Conservation (phyloP, 2,113 vertebrate genomes). For the Sterna hirundo region DNA sequence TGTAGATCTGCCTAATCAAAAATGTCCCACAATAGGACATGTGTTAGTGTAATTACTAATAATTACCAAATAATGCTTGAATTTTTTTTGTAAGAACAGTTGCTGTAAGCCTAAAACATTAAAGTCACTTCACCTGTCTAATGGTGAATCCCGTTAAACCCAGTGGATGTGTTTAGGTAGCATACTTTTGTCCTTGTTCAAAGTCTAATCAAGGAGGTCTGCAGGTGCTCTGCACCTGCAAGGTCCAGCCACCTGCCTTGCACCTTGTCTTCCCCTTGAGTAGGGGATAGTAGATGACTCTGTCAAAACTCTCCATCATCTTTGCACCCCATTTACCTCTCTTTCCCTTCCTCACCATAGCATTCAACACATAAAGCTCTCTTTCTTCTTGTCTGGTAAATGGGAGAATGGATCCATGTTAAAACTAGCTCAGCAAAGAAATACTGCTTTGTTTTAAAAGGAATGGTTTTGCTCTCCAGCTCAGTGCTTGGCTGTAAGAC, state of each 20-base stretch:
- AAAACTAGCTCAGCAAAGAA: not conserved
- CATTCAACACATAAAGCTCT: not conserved
- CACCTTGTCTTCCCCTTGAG: not conserved
- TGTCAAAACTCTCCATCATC: not conserved
- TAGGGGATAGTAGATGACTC: not conserved
- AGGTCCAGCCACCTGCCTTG: not conserved
- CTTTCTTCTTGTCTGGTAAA: not conserved
- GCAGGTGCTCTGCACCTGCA: not conserved
- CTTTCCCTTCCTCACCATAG: not conserved
- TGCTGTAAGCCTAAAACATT: not conserved
- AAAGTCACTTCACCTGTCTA: not conserved
- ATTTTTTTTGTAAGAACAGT: not conserved
- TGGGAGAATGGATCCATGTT: not conserved
- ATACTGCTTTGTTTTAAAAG: not conserved
- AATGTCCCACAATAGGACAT: rapidly evolving
- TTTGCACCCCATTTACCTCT: not conserved
- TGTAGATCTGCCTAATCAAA: not conserved
- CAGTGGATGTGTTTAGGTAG: not conserved
- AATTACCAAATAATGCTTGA: not conserved
- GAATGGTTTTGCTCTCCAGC: not conserved
- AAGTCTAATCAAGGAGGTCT: not conserved
- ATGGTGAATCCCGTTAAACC: not conserved
- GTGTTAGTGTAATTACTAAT: not conserved
- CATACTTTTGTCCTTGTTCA: not conserved
- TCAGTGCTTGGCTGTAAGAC: not conserved